Evolutionary conservation across 2,113 vertebrate genomes (phyloP).

Genomic region (Amphilophus citrinellus): DNA sequence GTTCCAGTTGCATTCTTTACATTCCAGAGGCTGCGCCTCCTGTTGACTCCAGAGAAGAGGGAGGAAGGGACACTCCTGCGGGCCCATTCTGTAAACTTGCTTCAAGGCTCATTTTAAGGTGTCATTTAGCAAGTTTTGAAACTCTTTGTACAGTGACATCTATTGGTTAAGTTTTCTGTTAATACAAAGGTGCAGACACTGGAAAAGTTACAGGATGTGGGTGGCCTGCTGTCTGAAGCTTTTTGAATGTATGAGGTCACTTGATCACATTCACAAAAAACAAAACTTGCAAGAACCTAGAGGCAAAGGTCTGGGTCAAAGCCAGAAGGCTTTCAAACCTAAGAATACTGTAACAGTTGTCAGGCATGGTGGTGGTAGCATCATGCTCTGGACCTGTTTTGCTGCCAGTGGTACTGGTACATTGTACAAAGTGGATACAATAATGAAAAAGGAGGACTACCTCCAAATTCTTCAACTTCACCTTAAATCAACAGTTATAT

Average conservation of each 20-base stretch:
- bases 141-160: background rate
- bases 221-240: background rate
- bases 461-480: no score
- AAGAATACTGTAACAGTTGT: no score
- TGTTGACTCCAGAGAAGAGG: conserved; percentile 31
- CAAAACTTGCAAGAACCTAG: background rate
- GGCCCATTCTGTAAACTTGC: background rate
- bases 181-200: background rate
- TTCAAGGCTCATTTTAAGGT: conserved; percentile 15
- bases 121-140: conserved; percentile 5
- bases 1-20: conserved; percentile 61
- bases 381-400: no score
- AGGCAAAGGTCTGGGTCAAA: background rate
- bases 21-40: conserved; percentile 66
- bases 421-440: no score
- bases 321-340: no score
- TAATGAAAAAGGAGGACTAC: no score
- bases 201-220: no score
- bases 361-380: no score
- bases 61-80: conserved; percentile 27
- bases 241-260: background rate
- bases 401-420: no score
- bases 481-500: no score
- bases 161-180: background rate
- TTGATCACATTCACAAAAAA: background rate